phyloP scores from a whole-genome alignment of 64 coral and sea anemone genomes.

The Porites australiensis region DNA sequence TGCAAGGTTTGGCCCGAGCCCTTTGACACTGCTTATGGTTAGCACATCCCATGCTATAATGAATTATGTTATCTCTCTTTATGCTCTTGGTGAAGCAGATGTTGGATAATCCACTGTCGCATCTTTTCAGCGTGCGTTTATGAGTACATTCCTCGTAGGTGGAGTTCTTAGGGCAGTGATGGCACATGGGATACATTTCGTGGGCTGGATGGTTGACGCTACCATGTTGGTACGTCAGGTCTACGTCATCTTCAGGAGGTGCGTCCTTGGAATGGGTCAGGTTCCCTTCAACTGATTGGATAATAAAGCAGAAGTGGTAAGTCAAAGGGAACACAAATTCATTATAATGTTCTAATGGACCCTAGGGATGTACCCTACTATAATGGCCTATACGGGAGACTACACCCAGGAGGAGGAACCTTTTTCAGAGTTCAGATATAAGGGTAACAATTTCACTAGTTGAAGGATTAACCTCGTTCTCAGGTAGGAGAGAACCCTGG shows the following conservation, averaged over 20 bases:
- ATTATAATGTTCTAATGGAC: too few species aligned
- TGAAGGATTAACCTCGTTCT: too few species aligned
- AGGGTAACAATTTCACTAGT: too few species aligned
- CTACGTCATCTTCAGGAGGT: conserved; percentile 60
- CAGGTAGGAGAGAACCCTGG: too few species aligned
- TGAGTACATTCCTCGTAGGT: conserved; percentile 81
- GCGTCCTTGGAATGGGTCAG: conserved; percentile 11
- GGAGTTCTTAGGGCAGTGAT: conserved; percentile 91
- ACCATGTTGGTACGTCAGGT: conserved; percentile 82
- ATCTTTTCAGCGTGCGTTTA: conserved; percentile 76
- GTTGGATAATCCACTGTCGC: conserved; percentile 84
- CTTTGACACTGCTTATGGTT: conserved; percentile 79
- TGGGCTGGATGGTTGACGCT: conserved; percentile 87
- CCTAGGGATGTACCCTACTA: too few species aligned
- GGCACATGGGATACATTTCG: conserved; percentile 95
- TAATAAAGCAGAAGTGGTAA: neutral
- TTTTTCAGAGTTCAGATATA: too few species aligned
- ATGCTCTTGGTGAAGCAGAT: conserved; percentile 97
- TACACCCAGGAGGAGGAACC: too few species aligned
- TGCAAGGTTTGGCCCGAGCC: conserved; percentile 89
- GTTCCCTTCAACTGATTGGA: neutral
- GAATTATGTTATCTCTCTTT: conserved; percentile 68
- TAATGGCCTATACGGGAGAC: too few species aligned
- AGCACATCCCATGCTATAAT: conserved; percentile 98
- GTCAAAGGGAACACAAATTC: neutral